Conservation (phyloP, 2,113 vertebrate genomes). For the Centrocercus urophasianus region DNA sequence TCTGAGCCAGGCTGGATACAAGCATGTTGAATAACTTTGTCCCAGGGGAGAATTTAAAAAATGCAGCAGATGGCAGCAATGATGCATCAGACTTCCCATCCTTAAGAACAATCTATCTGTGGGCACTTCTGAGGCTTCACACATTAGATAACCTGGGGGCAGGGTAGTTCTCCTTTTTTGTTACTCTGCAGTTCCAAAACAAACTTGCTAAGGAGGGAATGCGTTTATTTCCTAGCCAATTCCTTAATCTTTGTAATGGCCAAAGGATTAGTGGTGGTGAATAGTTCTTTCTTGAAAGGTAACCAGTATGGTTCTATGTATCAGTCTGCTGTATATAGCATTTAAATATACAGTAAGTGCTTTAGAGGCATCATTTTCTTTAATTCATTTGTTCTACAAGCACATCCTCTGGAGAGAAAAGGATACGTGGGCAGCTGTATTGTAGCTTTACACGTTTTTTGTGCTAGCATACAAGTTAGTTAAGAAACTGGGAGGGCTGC, state of each 20-base stretch:
- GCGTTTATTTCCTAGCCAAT: neutral
- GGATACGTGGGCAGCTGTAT: neutral
- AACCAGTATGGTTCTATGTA: neutral
- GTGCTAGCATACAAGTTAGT: neutral
- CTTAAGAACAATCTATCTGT: neutral
- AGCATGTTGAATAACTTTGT: constrained; percentile 38
- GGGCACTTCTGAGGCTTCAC: neutral
- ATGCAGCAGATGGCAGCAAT: constrained; percentile 74
- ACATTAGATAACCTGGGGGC: neutral
- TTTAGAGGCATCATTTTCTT: neutral
- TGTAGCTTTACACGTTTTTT: neutral
- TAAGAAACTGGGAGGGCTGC: neutral
- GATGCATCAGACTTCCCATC: constrained; percentile 48
- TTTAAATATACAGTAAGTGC: neutral
- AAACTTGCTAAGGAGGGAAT: neutral
- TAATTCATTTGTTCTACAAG: neutral
- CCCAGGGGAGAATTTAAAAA: constrained; percentile 14
- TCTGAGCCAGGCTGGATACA: neutral
- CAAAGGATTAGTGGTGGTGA: neutral
- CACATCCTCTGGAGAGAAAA: neutral
- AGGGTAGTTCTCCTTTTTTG: neutral
- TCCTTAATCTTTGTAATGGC: neutral
- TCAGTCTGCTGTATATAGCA: neutral
- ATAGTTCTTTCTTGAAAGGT: neutral
- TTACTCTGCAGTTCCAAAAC: neutral